Evolutionary conservation across 1,140 invertebrate genomes (phyloP).

Genomic region (Aphaenogaster floridana): DNA sequence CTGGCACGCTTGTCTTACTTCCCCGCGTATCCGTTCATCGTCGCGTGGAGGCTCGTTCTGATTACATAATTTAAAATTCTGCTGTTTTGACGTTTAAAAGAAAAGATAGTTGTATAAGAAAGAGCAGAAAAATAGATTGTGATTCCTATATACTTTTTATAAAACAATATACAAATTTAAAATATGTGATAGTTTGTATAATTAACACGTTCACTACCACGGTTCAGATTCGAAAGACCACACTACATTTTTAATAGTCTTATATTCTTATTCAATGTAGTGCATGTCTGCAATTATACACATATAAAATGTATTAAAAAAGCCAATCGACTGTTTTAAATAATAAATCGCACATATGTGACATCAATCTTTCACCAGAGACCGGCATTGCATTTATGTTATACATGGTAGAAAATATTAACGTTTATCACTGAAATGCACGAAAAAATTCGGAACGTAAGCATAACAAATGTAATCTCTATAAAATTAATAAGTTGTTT

Average conservation of each 20-base stretch:
- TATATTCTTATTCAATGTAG: background rate
- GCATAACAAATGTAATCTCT: background rate
- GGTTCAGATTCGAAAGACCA: background rate
- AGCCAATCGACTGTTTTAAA: background rate
- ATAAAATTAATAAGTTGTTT: background rate
- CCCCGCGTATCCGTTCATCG: conserved; percentile 1
- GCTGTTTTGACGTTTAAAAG: background rate
- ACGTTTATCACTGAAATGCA: background rate
- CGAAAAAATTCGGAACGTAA: background rate
- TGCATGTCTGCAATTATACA: background rate
- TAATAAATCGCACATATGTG: background rate
- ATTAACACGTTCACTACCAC: background rate
- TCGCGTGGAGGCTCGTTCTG: background rate
- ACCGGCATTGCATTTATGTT: background rate
- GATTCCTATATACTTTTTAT: background rate
- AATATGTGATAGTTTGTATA: background rate
- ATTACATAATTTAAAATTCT: conserved; percentile 12
- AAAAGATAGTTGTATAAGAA: background rate
- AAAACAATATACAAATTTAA: conserved; percentile 5
- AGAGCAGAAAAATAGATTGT: too few species aligned
- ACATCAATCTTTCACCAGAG: background rate
- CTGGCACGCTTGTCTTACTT: conserved; percentile 31
- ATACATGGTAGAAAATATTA: background rate
- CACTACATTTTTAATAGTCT: background rate
- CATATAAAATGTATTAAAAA: background rate